A percentile compares a stretch with the other conserved stretches of the same genome.
These are phyloP conservation scores for Physeter macrocephalus DNA, from an alignment of 2,113 vertebrate genomes.

Conservation along the genomic window DNA sequence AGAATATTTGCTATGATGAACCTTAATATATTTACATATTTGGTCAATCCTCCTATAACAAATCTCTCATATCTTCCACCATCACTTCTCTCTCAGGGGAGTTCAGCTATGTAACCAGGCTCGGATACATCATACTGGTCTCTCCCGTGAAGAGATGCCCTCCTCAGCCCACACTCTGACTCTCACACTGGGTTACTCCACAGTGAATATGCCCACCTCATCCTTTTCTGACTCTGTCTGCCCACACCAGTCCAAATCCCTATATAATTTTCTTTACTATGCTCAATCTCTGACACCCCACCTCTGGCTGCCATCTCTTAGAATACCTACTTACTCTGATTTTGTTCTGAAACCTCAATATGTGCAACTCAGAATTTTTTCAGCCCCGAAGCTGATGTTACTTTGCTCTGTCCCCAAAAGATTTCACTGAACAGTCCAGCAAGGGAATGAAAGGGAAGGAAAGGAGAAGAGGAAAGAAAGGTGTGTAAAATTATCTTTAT, in stretches of 20 bases:
- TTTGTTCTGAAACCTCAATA: background rate
- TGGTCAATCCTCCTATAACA: background rate
- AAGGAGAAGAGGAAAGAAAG: background rate
- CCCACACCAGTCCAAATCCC: fast-evolving
- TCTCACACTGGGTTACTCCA: too few species aligned
- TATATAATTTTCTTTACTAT: background rate
- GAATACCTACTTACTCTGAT: background rate
- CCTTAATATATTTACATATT: background rate
- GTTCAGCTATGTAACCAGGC: background rate
- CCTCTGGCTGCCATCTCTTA: background rate
- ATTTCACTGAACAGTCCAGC: background rate
- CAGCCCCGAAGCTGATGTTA: background rate
- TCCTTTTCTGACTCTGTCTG: background rate
- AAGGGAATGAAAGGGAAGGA: background rate
- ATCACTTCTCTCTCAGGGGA: background rate
- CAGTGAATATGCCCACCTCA: fast-evolving
- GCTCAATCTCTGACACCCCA: too few species aligned
- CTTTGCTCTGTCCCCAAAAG: background rate
- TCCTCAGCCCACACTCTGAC: background rate
- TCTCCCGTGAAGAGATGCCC: fast-evolving
- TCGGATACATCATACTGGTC: background rate
- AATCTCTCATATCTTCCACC: background rate
- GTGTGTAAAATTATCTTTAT: background rate
- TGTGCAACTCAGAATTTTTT: background rate
- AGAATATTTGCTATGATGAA: background rate